Base-by-base conservation (phyloP, 2,797 vertebrate genomes). In the Myotis daubentonii region DNA sequence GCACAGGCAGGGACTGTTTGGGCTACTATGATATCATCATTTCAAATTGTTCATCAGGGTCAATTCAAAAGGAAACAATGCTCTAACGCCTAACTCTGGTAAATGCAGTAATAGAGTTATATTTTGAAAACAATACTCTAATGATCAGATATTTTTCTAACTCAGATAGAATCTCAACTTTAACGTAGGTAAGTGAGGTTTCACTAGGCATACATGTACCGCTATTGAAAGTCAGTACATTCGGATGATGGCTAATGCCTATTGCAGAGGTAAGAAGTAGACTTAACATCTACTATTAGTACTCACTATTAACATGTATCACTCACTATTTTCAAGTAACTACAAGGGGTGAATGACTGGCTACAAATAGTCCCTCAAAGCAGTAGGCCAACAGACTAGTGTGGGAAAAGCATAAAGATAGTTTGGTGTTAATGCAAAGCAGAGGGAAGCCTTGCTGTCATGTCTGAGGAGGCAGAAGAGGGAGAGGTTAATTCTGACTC, bases 61-160 rank as follows among this genome's bases (percentile, higher is more conserved):
- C 20, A 72, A 15, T 78, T 84, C 23, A 72, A 84, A 53, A 62
- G 87, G 30, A 49, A 89, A n/a, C 1, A 30, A 3, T 6, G 25
- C 19, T 57, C 51, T 30, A 70, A 19, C 76, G 19, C 16, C 68
- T n/a, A 28, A 36, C 25, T 53, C 57, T 49, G 36, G 23, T 70
- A 89, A 70, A n/a, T 28, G 9, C 7, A 68, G 20, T 17, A 89
- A 84, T 76, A 13, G 57, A 38, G 22, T 28, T 38, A 17, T 47
- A 78, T 51, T 94, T 86, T 79, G 8, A 55, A 96, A 65, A 76
- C 5, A 85, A 36, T 55, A 70, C 38, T 94, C 33, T 51, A 75
- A 60, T 49, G 4, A 92, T 25, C 49, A 72, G 74, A 51, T 51
- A 33, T 68, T 78, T 93, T 95, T 74, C 47, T 84, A 70, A 51